Base-by-base conservation (phyloP, 2,797 vertebrate genomes). In the Iguana delicatissima region DNA sequence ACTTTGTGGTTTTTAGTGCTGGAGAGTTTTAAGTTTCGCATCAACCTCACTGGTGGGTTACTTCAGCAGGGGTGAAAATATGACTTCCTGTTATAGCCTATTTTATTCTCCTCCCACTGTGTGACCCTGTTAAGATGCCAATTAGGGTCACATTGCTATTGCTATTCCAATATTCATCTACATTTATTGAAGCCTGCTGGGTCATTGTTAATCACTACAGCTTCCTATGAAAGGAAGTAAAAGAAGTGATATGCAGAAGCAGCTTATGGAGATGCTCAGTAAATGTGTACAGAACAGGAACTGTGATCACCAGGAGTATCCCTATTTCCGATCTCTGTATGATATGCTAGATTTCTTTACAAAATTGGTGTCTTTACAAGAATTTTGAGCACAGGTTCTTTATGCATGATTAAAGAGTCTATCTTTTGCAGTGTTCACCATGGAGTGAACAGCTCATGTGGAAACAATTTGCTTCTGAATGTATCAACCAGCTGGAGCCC, bases 111-210 rank as follows among this genome's bases (percentile, higher is more conserved):
- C 84, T 91, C 87, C 82, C 93, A 91, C 85, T 29, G 76, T 80
- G 29, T 92, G 89, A 81, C 2, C 85, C 93, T 91, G 84, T 88
- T 94, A 94, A 94, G 95, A 93, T 94, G 93, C 91, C 94, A 94
- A 90, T 93, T 93, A 93, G 88, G 89, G 82, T 55, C 76, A 85
- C 38, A 73, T 80, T 80, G 77, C 18, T 20, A 85, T 81, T 62
- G 52, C 55, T 46, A 35, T 55, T 85, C 52, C 80, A 64, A 90
- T 90, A 86, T 32, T 73, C 18, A 90, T 29, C 26, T 55, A 20
- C 3, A 32, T 73, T 94, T 95, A 94, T 93, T 95, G 93, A 95
- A 96, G 95, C 95, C 95, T 94, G 95, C 95, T 93, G 93, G 88
- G 90, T 72, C 91, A 2, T 88, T 90, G 90, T 89, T 81, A 91